Conservation (phyloP, 2,797 vertebrate species). For the Otolemur crassicaudatus region DNA sequence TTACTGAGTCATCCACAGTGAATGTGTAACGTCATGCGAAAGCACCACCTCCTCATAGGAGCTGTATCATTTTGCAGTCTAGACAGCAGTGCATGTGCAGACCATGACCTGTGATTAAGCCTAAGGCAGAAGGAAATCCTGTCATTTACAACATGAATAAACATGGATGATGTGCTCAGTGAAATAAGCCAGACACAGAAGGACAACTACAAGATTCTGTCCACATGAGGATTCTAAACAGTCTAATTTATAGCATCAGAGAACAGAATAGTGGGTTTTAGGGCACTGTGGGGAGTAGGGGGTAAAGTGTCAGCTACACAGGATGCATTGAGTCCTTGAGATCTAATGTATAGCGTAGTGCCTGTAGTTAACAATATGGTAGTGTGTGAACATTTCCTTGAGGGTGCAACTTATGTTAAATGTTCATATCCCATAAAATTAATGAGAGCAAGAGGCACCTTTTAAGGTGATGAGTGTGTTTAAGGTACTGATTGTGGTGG, state of each 20-base stretch:
- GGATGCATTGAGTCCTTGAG: too few relatives aligned
- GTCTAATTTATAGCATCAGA: neutral
- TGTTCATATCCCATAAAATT: neutral
- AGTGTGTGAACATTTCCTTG: neutral
- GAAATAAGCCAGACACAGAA: neutral
- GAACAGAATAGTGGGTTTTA: neutral
- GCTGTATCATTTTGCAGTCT: neutral
- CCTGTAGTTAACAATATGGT: neutral
- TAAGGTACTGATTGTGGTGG: neutral
- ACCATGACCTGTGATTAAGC: neutral
- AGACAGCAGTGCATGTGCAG: neutral
- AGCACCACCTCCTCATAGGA: neutral
- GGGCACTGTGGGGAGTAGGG: too few relatives aligned
- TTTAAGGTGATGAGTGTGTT: neutral
- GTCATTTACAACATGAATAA: neutral
- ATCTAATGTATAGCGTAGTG: neutral
- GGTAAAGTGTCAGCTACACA: neutral
- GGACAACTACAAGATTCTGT: neutral
- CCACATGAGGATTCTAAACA: neutral
- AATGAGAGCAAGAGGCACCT: neutral
- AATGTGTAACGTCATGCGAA: neutral
- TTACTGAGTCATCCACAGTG: constrained; percentile 7
- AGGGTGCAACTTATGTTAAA: neutral
- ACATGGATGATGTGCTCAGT: neutral
- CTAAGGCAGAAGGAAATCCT: neutral